phyloP scores from a whole-genome alignment of 2,113 vertebrate genomes.

The Poeciliopsis prolifica region DNA sequence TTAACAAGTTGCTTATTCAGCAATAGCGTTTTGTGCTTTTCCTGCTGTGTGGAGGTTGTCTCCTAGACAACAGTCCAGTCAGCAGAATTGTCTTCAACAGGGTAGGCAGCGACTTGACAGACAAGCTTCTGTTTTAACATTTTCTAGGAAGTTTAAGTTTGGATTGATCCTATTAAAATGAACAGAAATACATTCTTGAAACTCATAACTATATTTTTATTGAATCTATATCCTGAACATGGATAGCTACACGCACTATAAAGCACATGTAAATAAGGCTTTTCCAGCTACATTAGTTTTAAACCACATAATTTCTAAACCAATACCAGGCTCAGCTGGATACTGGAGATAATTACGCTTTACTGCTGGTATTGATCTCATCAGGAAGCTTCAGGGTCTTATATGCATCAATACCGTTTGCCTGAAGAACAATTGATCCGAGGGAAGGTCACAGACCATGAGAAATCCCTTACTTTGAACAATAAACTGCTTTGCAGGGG shows the following conservation, averaged over 20 bases:
- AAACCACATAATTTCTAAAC: conserved; percentile 13
- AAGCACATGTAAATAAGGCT: background rate
- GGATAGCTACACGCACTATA: background rate
- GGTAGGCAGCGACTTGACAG: too few relatives aligned
- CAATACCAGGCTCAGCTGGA: conserved; percentile 18
- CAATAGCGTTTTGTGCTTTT: too few relatives aligned
- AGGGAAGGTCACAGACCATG: conserved; percentile 8
- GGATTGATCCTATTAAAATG: too few relatives aligned
- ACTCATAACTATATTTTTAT: too few relatives aligned
- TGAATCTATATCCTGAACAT: background rate
- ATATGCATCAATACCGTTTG: conserved; percentile 16
- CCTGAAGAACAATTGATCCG: conserved; percentile 9
- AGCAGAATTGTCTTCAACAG: too few relatives aligned
- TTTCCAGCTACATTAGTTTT: conserved; percentile 6
- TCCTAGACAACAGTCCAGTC: too few relatives aligned
- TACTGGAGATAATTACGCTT: conserved; percentile 31
- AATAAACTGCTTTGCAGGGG: background rate
- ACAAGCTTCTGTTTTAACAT: too few relatives aligned
- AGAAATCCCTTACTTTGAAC: background rate
- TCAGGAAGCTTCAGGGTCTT: conserved; percentile 26
- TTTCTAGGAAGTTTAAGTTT: too few relatives aligned
- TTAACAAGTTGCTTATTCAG: too few relatives aligned
- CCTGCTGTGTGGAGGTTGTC: too few relatives aligned
- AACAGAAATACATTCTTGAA: too few relatives aligned
- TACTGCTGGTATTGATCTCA: conserved; percentile 34